These are phyloP conservation scores for Drosophila eugracilis DNA, from an alignment of 1,140 invertebrate species.

Conservation along the genomic window DNA sequence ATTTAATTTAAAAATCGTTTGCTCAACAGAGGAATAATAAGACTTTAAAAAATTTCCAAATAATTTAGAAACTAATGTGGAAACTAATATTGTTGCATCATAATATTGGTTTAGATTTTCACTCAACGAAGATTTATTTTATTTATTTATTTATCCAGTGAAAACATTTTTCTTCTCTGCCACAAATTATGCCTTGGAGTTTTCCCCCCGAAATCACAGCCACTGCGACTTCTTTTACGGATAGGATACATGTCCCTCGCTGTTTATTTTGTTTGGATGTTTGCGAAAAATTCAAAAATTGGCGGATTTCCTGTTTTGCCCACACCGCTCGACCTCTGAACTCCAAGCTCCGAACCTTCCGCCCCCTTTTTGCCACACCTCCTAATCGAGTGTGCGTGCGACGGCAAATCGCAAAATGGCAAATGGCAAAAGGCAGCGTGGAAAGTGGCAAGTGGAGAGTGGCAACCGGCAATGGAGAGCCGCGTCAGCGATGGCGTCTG, in stretches of 20 bases:
- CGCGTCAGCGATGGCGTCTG: constrained; percentile 43
- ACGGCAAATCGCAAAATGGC: constrained; percentile 40
- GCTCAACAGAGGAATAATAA: too few relatives aligned
- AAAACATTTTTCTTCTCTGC: not conserved
- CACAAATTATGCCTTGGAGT: constrained; percentile 15
- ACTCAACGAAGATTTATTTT: not conserved
- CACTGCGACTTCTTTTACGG: not conserved
- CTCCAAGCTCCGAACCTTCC: not conserved
- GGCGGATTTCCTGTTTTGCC: constrained; percentile 73
- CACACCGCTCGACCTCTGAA: constrained; percentile 16
- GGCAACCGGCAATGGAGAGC: constrained; percentile 24
- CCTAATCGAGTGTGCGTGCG: constrained; percentile 57
- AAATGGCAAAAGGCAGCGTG: constrained; percentile 21
- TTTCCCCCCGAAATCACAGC: not conserved
- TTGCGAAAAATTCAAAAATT: constrained; percentile 76
- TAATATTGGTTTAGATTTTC: not conserved
- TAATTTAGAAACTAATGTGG: not conserved
- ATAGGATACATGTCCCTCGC: constrained; percentile 16
- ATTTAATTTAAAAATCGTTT: too few relatives aligned
- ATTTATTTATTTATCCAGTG: constrained; percentile 7
- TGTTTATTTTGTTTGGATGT: constrained; percentile 67
- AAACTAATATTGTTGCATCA: not conserved
- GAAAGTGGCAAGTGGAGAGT: constrained; percentile 5
- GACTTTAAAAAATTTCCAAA: too few relatives aligned
- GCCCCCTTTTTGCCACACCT: constrained; percentile 2